Evolutionary conservation across 2,888 invertebrate genomes (phyloP).

Genomic region (Rhagonycha lutea): DNA sequence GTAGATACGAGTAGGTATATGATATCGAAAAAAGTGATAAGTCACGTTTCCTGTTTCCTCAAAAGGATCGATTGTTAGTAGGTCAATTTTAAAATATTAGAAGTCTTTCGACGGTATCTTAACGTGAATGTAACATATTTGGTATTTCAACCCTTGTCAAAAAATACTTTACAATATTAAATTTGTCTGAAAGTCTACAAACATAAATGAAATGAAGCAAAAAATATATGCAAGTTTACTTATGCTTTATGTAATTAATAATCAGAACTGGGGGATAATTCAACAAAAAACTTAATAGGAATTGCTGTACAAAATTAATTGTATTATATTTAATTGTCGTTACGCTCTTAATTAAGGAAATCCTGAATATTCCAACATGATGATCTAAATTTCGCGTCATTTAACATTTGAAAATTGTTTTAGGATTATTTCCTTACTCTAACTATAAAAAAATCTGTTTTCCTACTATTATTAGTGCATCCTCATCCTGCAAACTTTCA

Average conservation of each 20-base stretch:
- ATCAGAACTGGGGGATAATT: background rate
- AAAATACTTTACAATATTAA: background rate
- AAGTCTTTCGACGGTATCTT: background rate
- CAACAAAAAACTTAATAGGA: background rate
- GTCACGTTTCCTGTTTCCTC: slow-evolving; percentile 7
- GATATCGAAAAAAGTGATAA: slow-evolving; percentile 12
- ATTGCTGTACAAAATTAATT: background rate
- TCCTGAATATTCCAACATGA: background rate
- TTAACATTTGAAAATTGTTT: background rate
- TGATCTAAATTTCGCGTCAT: background rate
- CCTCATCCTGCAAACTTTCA: background rate
- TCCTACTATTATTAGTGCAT: no score
- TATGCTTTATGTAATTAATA: background rate
- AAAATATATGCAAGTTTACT: background rate
- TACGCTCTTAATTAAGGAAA: background rate
- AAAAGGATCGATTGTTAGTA: slow-evolving; percentile 4
- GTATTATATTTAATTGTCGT: background rate
- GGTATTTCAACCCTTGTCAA: background rate
- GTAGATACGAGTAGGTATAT: background rate
- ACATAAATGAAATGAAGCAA: background rate
- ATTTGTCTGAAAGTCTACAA: background rate
- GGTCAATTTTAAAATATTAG: background rate
- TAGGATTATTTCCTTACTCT: background rate
- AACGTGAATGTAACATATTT: background rate
- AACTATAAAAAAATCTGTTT: no score